phyloP scores from a whole-genome alignment of 2,113 vertebrate genomes.

The Gallinago undulata region DNA sequence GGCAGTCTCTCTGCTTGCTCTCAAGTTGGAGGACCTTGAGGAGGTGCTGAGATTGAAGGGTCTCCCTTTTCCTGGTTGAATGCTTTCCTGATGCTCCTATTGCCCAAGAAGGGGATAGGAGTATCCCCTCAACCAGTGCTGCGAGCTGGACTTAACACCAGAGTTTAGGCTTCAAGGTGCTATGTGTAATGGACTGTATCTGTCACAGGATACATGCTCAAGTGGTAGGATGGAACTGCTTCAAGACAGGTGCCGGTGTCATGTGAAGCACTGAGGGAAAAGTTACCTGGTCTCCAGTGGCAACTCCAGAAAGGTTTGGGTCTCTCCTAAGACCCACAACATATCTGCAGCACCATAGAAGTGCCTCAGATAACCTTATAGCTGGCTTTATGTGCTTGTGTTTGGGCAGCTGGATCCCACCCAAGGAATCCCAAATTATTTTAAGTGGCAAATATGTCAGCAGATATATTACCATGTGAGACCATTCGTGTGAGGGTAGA shows the following conservation, averaged over 20 bases:
- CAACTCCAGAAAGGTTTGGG: background rate
- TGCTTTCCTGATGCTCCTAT: background rate
- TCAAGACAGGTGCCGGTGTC: background rate
- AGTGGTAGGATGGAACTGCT: background rate
- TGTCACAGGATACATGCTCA: background rate
- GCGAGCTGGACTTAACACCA: background rate
- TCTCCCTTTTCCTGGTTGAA: background rate
- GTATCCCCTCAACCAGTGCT: background rate
- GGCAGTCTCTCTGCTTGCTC: background rate
- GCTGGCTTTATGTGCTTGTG: background rate
- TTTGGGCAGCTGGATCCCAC: background rate
- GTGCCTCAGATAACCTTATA: background rate
- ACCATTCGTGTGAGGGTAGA: background rate
- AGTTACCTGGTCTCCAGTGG: background rate
- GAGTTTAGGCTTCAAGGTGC: background rate
- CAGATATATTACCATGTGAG: background rate
- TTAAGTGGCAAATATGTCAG: background rate
- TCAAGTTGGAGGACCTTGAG: background rate
- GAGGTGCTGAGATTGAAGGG: background rate
- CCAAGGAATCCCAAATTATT: background rate
- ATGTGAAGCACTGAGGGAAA: background rate
- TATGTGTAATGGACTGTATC: rapidly evolving
- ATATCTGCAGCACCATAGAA: background rate
- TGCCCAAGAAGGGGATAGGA: background rate
- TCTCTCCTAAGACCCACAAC: background rate